Conservation (phyloP, 2,797 vertebrate genomes). For the Phyllotis vaccarum region DNA sequence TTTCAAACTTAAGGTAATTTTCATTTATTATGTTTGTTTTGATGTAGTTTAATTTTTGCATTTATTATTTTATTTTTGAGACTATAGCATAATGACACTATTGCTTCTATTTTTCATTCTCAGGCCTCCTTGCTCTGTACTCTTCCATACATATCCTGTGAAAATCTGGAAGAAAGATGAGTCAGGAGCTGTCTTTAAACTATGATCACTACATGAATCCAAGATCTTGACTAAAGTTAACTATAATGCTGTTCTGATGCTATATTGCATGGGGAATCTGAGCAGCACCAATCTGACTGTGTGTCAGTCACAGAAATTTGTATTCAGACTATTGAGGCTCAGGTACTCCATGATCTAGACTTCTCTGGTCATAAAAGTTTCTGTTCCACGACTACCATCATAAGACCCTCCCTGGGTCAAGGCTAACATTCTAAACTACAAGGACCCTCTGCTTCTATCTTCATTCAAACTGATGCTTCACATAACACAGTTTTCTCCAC, state of each 20-base stretch:
- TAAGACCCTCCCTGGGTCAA: no score
- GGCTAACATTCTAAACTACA: no score
- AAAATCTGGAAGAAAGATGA: background rate
- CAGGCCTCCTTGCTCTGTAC: background rate
- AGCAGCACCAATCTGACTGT: background rate
- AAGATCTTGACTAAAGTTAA: background rate
- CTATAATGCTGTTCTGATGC: background rate
- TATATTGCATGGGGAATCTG: background rate
- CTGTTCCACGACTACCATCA: background rate
- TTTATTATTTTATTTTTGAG: background rate
- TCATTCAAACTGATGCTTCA: background rate
- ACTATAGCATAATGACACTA: background rate
- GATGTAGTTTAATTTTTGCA: background rate
- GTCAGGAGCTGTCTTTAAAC: background rate
- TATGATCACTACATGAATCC: background rate
- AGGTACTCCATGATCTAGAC: background rate
- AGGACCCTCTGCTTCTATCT: background rate
- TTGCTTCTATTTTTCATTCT: background rate
- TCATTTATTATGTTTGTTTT: background rate
- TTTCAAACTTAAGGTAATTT: background rate
- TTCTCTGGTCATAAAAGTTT: no score
- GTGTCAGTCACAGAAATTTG: background rate
- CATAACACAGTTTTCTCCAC: background rate
- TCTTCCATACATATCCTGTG: background rate
- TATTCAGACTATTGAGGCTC: background rate